Conservation (phyloP, 2,113 vertebrate genomes). For the Plestiodon gilberti region DNA sequence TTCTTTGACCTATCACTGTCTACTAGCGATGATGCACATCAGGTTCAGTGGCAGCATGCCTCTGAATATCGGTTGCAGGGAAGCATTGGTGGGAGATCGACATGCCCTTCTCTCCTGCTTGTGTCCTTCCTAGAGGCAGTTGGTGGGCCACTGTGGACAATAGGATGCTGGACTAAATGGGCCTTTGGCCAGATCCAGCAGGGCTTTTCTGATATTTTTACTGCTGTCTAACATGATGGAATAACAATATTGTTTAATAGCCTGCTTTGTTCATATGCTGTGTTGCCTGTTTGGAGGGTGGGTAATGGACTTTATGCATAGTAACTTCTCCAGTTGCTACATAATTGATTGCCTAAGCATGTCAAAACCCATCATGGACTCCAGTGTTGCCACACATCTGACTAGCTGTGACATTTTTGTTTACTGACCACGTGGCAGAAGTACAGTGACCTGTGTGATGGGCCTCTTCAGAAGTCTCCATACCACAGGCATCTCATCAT, state of each 20-base stretch:
- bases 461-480: background rate
- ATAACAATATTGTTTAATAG: background rate
- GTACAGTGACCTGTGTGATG: background rate
- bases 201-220: too few relatives aligned
- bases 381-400: background rate
- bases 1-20: background rate
- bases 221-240: background rate
- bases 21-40: too few relatives aligned
- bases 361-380: background rate
- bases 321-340: background rate
- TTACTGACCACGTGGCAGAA: background rate
- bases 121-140: too few relatives aligned
- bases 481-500: too few relatives aligned
- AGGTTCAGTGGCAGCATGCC: too few relatives aligned
- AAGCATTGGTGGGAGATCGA: too few relatives aligned
- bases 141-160: too few relatives aligned
- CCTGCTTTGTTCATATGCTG: background rate
- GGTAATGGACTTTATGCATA: background rate
- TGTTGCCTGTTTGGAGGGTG: background rate
- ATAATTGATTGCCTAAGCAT: background rate
- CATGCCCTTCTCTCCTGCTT: too few relatives aligned
- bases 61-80: too few relatives aligned
- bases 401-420: background rate
- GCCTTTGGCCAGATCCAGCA: too few relatives aligned
- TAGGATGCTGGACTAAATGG: too few relatives aligned